Base-by-base conservation (phyloP, 1,140 invertebrate species). In the Stegodyphus mimosarum region DNA sequence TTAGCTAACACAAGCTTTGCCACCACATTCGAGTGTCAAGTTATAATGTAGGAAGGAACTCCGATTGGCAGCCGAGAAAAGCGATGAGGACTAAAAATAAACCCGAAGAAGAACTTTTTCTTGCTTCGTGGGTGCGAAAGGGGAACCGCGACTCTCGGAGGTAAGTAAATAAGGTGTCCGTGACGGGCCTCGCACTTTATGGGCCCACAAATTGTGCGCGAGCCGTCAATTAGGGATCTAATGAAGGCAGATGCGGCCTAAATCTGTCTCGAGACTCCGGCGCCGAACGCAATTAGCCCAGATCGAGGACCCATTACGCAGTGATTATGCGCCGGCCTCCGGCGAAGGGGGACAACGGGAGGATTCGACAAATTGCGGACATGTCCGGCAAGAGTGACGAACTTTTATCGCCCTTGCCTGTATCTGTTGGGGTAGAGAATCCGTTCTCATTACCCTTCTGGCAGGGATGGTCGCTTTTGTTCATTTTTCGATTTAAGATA, bases 221-320 rank as follows among this genome's bases (percentile, higher is more conserved):
- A 48, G 49, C 80, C 80, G 80, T 83, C 80, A 83, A 83, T 83
- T 83, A 83, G 71, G 13, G 71, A 13, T 50, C 71, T 83, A 74
- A 83, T 83, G 80, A 83, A 74, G 80, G 71, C 80, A 83, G 60
- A 74, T 74, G 80, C 80, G 69, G 71, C 80, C 80, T 74, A 73
- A 83, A 83, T 83, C 80, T 83, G 80, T 83, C 80, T 83, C 70
- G 71, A 33, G 33, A 33, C 33, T 33, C 33, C 33, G 33, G 53
- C 48, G 49, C 70, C 60, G 66, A 18, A 17, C 60, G 48, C 80
- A 83, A 83, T 83, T 83, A 83, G 80, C 10, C 33, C 70, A 49
- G 55, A 51, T 63, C 70, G 33, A 51, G 49, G 53, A 17, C 80
- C 70, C 71, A 73, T 83, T 74, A 83, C 55, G 80, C 80, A 74